These are phyloP conservation scores for Leuciscus waleckii DNA, from an alignment of 2,797 vertebrate species.

Conservation along the genomic window DNA sequence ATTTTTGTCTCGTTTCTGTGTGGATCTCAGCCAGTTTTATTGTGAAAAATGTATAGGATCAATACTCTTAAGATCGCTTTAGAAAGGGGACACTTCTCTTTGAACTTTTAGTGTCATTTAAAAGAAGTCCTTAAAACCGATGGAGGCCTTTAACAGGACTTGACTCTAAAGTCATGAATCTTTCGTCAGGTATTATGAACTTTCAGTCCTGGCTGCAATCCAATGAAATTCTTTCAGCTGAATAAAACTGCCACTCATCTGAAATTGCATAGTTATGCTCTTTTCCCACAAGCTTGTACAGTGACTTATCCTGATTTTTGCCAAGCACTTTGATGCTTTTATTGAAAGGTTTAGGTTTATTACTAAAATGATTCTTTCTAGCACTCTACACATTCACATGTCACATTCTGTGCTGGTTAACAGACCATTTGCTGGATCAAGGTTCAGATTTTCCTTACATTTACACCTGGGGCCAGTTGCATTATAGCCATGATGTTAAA, in stretches of 20 bases:
- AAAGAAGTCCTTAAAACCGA: background rate
- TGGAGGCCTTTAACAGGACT: background rate
- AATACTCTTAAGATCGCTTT: background rate
- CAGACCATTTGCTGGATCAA: background rate
- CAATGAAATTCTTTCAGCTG: conserved; percentile 1
- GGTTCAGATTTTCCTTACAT: background rate
- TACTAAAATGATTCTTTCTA: conserved; percentile 26
- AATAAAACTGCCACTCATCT: conserved; percentile 9
- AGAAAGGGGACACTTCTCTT: background rate
- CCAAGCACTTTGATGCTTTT: conserved; percentile 30
- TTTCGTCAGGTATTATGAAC: background rate
- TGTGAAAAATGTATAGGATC: background rate
- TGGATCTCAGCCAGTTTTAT: background rate
- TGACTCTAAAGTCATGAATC: background rate
- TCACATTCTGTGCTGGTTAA: background rate
- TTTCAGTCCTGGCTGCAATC: conserved; percentile 28
- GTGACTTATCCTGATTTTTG: conserved; percentile 16
- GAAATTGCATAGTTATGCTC: conserved; percentile 12
- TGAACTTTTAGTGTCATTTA: background rate
- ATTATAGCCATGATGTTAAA: background rate
- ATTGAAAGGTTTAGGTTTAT: conserved; percentile 11
- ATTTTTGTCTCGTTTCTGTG: conserved; percentile 18
- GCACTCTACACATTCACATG: background rate
- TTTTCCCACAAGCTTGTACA: conserved; percentile 25
- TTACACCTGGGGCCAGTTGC: background rate